Evolutionary conservation across 2,113 vertebrate genomes (phyloP).

Genomic region (Pica pica): DNA sequence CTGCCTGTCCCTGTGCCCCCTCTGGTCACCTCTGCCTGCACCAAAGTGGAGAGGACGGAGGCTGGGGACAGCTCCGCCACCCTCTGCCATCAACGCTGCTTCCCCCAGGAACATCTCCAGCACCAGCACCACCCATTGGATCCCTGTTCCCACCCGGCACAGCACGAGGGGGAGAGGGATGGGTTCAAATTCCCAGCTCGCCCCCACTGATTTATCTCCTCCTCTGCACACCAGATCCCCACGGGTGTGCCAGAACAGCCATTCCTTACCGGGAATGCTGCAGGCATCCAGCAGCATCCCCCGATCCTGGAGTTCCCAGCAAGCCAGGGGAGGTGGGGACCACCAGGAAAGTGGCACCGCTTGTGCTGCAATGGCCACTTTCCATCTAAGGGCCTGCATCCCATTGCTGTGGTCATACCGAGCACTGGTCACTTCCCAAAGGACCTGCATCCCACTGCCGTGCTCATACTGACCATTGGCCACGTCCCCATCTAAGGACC

Average conservation of each 20-base stretch:
- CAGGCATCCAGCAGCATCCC: background rate
- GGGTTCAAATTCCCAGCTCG: background rate
- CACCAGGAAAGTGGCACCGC: background rate
- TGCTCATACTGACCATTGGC: rapidly evolving
- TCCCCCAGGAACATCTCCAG: background rate
- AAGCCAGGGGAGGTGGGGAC: rapidly evolving
- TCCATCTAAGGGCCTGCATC: background rate
- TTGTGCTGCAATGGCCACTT: background rate
- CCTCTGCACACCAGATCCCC: background rate
- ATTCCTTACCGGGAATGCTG: background rate
- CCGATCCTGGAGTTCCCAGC: rapidly evolving
- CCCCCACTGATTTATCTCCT: background rate
- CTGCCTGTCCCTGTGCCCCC: background rate
- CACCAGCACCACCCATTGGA: rapidly evolving
- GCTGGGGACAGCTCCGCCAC: background rate
- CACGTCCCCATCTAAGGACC: background rate
- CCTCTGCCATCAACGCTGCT: background rate
- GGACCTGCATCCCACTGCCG: background rate
- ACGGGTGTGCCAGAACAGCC: rapidly evolving
- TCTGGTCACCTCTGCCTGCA: background rate
- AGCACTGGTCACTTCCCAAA: background rate
- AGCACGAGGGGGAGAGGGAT: rapidly evolving
- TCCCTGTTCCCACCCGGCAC: background rate
- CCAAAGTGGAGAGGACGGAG: background rate
- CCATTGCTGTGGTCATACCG: background rate